A percentile compares a stretch with the other conserved stretches of the same genome.
Evolutionary conservation across 2,888 invertebrate species (phyloP).

Genomic region (Trissolcus brochymenae): DNA sequence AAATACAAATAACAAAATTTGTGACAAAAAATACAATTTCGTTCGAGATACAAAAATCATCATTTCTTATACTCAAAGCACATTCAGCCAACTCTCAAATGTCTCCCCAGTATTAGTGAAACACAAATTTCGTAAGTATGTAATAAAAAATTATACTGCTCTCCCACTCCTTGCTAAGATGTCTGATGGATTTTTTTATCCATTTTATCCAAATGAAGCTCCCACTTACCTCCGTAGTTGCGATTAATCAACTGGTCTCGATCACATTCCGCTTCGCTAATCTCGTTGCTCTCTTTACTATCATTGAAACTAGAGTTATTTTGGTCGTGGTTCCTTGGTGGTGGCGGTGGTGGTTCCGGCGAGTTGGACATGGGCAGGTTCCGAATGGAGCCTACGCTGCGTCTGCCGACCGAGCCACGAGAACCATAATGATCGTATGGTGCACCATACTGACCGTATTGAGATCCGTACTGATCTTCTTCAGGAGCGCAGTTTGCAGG

Average conservation of each 20-base stretch:
- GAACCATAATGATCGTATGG: slow-evolving; percentile 94
- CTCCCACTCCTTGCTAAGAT: slow-evolving; percentile 45
- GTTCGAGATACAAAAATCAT: slow-evolving; percentile 3
- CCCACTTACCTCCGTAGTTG: slow-evolving; percentile 87
- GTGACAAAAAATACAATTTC: not conserved
- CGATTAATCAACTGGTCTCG: slow-evolving; percentile 87
- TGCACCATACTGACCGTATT: slow-evolving; percentile 88
- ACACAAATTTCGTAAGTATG: not conserved
- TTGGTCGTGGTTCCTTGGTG: slow-evolving; percentile 88
- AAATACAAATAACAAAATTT: not conserved
- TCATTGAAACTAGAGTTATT: slow-evolving; percentile 90
- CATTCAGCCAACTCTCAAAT: not conserved
- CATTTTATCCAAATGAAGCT: not conserved
- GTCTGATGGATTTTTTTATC: not conserved
- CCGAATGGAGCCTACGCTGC: slow-evolving; percentile 80
- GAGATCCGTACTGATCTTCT: slow-evolving; percentile 93
- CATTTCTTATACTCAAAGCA: slow-evolving; percentile 1
- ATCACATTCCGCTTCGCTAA: slow-evolving; percentile 95
- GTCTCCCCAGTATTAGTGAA: not conserved
- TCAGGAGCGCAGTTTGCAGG: slow-evolving; percentile 94
- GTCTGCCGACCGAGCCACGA: slow-evolving; percentile 85
- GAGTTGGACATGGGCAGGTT: slow-evolving; percentile 80
- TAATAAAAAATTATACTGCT: slow-evolving; percentile 9
- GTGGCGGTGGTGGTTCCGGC: slow-evolving; percentile 84
- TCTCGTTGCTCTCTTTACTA: slow-evolving; percentile 95